Evolutionary conservation across 2,888 invertebrate genomes (phyloP), one percentile per base, ranked within the genome.

Genomic region (Argyresthia goedartella): DNA sequence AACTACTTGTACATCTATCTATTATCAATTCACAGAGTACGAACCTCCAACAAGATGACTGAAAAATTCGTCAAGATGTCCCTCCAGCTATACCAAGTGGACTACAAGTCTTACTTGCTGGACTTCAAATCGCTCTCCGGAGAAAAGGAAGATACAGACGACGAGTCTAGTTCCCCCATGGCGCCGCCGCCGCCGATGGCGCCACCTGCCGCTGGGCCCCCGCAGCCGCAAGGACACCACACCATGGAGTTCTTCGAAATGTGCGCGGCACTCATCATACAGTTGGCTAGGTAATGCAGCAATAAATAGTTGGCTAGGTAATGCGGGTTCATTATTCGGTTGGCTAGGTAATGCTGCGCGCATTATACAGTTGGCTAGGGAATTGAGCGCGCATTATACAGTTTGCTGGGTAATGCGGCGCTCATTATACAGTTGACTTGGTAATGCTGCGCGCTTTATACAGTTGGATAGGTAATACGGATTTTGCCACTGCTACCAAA

Each of bases 181-280:
- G 65, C 78, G 47, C 59, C 72, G 41, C 58, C 69, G 10, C 57
- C 76, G 25, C 60, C 73, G 2, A 69, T 58, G 3, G 56, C 63
- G n/a, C 69, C 77, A 36, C 64, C 76, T 49, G 60, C 73, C 56
- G 56, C 73, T 58, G 60, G 73, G 54, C 52, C 59, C 10, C 35
- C 62, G 36, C 60, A 60, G 41, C 68, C 73, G 0, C 88, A 88
- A 25, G 95, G 95, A 0, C 98, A 99, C 71, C 97, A 98, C 77
- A 99, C 99, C 1, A 97, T 99, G 95, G 99, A 99, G 86, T 99
- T 99, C 88, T 99, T 99, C 72, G 99, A 99, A 88, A 99, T 99
- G 98, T 99, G 99, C 81, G 98, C 99, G 15, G 96, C 97, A 2
- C 89, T 99, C 47, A 99, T 99, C 64, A 98, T 98, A 56, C 98